Percentiles rank a stretch among this genome's conserved stretches.
phyloP scores from a whole-genome alignment of 2,797 vertebrate genomes.

The Heliangelus exortis region DNA sequence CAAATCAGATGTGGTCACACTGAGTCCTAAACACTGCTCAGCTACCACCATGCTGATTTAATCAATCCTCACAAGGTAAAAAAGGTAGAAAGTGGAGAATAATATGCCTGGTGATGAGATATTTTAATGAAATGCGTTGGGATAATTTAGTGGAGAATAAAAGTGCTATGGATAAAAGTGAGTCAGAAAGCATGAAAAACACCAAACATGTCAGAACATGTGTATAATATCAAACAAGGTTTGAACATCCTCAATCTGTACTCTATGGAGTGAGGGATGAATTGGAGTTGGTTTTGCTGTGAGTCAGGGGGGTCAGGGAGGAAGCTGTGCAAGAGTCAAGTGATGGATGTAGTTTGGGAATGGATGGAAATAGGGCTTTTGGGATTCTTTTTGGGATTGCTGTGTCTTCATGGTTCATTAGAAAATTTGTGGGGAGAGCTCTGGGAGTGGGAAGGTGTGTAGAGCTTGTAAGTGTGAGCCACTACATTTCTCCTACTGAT shows the following conservation, averaged over 20 bases:
- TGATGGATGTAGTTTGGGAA: neutral
- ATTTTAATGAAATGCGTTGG: conserved; percentile 77
- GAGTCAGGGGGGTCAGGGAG: neutral
- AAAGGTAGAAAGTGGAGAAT: conserved; percentile 74
- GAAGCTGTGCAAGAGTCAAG: neutral
- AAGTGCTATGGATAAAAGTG: conserved; percentile 60
- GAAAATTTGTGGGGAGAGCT: neutral
- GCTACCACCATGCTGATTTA: conserved; percentile 79
- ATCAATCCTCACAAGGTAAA: conserved; percentile 74
- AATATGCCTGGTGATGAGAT: conserved; percentile 75
- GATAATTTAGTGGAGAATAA: conserved; percentile 67
- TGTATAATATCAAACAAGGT: neutral
- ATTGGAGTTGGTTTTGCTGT: neutral
- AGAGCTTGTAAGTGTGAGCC: neutral
- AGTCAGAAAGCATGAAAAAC: conserved; percentile 48
- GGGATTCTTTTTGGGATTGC: neutral
- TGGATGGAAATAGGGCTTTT: neutral
- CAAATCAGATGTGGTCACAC: conserved; percentile 76
- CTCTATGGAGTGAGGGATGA: neutral
- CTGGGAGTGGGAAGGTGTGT: accelerated
- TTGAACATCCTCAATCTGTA: neutral
- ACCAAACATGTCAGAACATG: neutral
- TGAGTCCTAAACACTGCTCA: conserved; percentile 79
- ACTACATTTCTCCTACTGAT: accelerated
- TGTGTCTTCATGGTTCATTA: neutral